These are phyloP conservation scores for Drosophila borborema DNA, from an alignment of 2,888 invertebrate species.

Conservation along the genomic window DNA sequence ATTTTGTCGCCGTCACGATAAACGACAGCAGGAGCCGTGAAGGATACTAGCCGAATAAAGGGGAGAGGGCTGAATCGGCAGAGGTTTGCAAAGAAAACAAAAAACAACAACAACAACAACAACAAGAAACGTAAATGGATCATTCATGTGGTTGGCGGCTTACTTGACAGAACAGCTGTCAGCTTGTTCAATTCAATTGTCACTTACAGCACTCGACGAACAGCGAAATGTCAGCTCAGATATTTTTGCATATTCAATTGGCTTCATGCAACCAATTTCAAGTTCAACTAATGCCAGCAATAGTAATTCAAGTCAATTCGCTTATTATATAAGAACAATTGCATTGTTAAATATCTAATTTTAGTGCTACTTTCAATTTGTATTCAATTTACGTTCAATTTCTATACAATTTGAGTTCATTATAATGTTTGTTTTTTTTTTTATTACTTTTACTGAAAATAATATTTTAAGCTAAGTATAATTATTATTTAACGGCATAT, in stretches of 20 bases:
- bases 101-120: too few species aligned
- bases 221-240: not conserved
- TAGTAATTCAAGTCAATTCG: not conserved
- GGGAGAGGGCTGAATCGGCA: not conserved
- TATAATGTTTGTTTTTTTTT: not conserved
- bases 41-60: not conserved
- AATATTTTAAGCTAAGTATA: too few species aligned
- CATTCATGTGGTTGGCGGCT: conserved; percentile 14
- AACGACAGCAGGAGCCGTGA: not conserved
- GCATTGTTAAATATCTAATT: not conserved
- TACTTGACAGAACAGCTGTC: conserved; percentile 31
- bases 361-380: not conserved
- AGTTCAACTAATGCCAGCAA: not conserved
- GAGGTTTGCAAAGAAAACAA: not conserved
- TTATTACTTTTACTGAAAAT: not conserved
- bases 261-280: not conserved
- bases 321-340: not conserved
- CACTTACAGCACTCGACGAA: not conserved
- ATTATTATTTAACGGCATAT: too few species aligned
- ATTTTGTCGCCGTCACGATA: conserved; percentile 12
- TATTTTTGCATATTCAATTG: not conserved
- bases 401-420: not conserved
- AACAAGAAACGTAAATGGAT: conserved; percentile 19
- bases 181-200: conserved; percentile 26
- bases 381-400: not conserved